A percentile compares a stretch with the other conserved stretches of the same genome.
Evolutionary conservation across 2,113 vertebrate genomes (phyloP).

Genomic region (Cottus gobio): DNA sequence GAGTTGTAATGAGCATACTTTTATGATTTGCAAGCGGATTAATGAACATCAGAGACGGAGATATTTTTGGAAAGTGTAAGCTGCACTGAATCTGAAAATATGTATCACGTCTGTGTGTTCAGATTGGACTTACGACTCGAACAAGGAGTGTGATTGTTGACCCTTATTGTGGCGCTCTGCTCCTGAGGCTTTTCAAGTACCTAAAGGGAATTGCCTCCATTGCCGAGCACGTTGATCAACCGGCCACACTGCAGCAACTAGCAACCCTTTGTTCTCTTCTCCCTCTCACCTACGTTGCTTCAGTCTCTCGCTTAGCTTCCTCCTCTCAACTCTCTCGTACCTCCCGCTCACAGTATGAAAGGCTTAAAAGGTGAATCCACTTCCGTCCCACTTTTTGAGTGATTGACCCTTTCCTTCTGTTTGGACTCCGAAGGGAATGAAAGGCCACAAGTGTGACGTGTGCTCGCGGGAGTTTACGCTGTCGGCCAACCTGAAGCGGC

Average conservation of each 20-base stretch:
- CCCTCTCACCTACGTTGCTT: not conserved
- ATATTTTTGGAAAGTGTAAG: not conserved
- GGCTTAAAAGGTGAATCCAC: not conserved
- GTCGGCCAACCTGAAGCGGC: conserved; percentile 98
- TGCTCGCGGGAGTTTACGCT: conserved; percentile 97
- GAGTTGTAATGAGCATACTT: not conserved
- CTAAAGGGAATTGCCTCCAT: not conserved
- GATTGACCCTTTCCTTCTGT: conserved; percentile 8
- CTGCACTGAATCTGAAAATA: not conserved
- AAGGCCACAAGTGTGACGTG: conserved; percentile 98
- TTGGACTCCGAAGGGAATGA: conserved; percentile 87
- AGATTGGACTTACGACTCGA: not conserved
- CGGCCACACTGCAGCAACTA: not conserved
- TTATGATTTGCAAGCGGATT: not conserved
- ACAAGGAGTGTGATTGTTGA: not conserved
- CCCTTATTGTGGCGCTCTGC: not conserved
- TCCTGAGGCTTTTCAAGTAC: not conserved
- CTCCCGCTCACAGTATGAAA: not conserved
- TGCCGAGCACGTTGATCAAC: not conserved
- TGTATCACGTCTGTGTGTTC: not conserved
- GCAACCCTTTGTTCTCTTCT: not conserved
- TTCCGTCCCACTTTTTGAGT: not conserved
- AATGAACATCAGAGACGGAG: not conserved
- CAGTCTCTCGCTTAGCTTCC: not conserved
- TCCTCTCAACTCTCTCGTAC: not conserved